Base-by-base conservation (phyloP, 2,113 vertebrate genomes). In the Plecotus auritus region DNA sequence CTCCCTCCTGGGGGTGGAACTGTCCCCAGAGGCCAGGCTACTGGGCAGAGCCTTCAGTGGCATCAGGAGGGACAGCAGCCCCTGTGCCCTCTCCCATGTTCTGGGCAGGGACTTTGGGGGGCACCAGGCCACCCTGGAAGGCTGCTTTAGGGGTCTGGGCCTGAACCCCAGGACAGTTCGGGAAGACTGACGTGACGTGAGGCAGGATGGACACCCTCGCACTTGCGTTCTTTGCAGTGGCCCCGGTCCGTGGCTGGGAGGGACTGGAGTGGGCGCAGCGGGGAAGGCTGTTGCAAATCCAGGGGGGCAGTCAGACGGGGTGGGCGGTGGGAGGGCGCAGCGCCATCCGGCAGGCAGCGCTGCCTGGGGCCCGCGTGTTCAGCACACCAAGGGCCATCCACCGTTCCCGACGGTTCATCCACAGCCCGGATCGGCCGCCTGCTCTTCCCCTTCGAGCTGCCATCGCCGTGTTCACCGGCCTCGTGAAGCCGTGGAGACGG, bases 361-460 rank as follows among this genome's bases (percentile, higher is more conserved):
- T n/a, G 42, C 51, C 69, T 37, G 18, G 66, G 54, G 49, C 37
- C 54, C 7, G n/a, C 0, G 0, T 84, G 78, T 73, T 86, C 2
- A 64, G n/a, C n/a, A n/a, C n/a, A n/a, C n/a, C n/a, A 93, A 40
- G 87, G 83, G 74, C 70, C 81, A 80, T 96, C 94, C 69, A 72
- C 96, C 94, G 72, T 56, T 88, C 67, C 32, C 2, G 2, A 20
- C 61, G 16, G 47, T 59, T 95, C 94, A 66, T 85, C 74, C 64
- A 22, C 74, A 51, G 77, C 81, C 91, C 10, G 26, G 83, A 47
- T 4, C 14, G 37, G 81, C 59, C 72, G 66, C 30, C 76, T 54
- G 76, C 11, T 37, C 76, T 80, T 67, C 83, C 67, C 28, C 40
- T 49, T 73, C 26, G 12, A 91, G 67, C 23, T 87, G 56, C 40